Evolutionary conservation across 2,797 vertebrate genomes (phyloP).

Genomic region (Cossypha dichroa): DNA sequence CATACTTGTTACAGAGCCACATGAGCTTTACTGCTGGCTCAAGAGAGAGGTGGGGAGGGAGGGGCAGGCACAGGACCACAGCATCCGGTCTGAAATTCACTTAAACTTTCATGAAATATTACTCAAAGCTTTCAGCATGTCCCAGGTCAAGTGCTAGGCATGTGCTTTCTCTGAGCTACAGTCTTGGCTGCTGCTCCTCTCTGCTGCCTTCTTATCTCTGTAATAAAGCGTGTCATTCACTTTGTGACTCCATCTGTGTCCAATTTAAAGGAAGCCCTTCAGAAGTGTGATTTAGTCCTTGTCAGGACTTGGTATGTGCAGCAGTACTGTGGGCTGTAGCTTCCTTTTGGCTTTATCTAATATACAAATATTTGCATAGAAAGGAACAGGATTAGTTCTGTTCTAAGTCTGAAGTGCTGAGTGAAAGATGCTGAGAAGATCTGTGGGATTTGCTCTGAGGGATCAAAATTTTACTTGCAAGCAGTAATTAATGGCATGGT

Average conservation of each 20-base stretch:
- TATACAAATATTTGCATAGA: background rate
- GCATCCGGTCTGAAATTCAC: background rate
- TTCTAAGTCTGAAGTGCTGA: background rate
- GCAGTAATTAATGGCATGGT: background rate
- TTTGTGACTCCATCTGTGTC: background rate
- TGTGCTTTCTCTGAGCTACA: background rate
- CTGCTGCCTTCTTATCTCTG: background rate
- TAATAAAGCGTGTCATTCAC: background rate
- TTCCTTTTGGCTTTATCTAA: background rate
- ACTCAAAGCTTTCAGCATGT: background rate
- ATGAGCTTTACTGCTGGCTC: background rate
- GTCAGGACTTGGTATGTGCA: background rate
- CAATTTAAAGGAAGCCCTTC: background rate
- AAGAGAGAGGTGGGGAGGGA: background rate
- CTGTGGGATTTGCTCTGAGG: background rate
- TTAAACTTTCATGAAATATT: background rate
- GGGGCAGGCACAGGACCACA: background rate
- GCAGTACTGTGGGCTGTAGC: background rate
- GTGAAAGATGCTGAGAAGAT: background rate
- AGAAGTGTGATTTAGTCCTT: background rate
- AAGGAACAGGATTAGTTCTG: background rate
- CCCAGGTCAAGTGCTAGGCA: background rate
- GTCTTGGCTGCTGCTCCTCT: background rate
- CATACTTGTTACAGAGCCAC: background rate
- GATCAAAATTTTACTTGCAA: background rate